A percentile compares a stretch with the other conserved stretches of the same genome.
phyloP scores from a whole-genome alignment of 2,797 vertebrate genomes.

The Clarias fuscus region DNA sequence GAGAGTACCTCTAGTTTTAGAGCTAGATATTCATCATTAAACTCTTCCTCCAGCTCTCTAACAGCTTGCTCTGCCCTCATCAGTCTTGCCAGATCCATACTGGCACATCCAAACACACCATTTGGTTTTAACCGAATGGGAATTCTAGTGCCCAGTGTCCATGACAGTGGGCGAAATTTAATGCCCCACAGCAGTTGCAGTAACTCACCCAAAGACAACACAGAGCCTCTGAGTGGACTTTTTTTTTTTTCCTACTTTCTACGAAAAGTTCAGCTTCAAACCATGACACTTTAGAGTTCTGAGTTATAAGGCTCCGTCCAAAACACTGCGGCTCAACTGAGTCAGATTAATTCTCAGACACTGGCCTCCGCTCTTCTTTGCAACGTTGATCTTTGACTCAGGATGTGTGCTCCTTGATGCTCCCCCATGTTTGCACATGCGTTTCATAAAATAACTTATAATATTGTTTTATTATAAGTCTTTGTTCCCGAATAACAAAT shows the following conservation, averaged over 20 bases:
- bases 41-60: slow-evolving; percentile 73
- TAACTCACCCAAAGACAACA: slow-evolving; percentile 67
- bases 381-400: slow-evolving; percentile 2
- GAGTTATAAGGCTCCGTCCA: slow-evolving; percentile 24
- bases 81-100: slow-evolving; percentile 32
- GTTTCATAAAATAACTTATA: not conserved
- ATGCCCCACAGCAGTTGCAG: slow-evolving; percentile 70
- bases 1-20: slow-evolving; percentile 70
- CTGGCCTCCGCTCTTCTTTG: not conserved
- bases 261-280: slow-evolving; percentile 41
- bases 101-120: not conserved
- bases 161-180: slow-evolving; percentile 59
- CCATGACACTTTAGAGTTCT: slow-evolving; percentile 35
- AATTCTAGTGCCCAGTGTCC: slow-evolving; percentile 70
- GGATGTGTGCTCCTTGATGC: not conserved
- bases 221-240: slow-evolving; percentile 24
- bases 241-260: not conserved
- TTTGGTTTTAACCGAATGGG: slow-evolving; percentile 64
- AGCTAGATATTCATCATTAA: slow-evolving; percentile 76
- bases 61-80: slow-evolving; percentile 63
- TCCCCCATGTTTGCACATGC: not conserved
- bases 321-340: slow-evolving; percentile 30
- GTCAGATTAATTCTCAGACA: not conserved
- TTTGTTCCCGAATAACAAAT: no score
- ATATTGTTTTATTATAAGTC: not conserved